Evolutionary conservation across 2,888 invertebrate species (phyloP), one percentile per base, ranked within the genome.

Genomic region (Aphodius sticticus): DNA sequence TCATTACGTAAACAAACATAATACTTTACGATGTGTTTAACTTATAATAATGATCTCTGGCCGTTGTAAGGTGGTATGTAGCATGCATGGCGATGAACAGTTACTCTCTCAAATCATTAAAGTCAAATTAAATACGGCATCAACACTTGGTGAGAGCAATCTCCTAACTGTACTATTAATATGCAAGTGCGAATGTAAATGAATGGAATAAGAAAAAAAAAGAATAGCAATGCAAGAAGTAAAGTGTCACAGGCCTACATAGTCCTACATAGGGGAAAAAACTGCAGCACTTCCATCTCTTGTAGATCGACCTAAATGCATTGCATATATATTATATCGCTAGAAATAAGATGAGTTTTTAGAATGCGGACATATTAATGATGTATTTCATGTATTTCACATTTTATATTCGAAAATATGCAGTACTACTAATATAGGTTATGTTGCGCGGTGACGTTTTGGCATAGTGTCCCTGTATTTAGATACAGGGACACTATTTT

Each of bases 91-190:
- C 36, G 36, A 36, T 6, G 15, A 72, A 72, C 36, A 72, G 36
- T 72, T 72, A 72, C 72, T 72, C 36, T 72, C 72, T 14, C 72
- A 16, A 70, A 72, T 72, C 35, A 72, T 72, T 72, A 72, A 72
- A 72, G 14, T 72, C 16, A 72, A 72, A 72, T 72, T 36, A 72
- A 36, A 72, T 16, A 26, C 36, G 2, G 26, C 3, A 36, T 72
- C 35, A 36, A 72, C 72, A 72, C 35, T 53, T 12, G 53, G 53
- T 53, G 53, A 53, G 53, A 53, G 53, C 53, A 53, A 53, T 53
- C 53, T 53, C 53, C 53, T 53, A 53, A 53, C 53, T 53, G 53
- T 53, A 53, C 53, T 53, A 12, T 53, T 53, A 53, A 53, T 53
- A 53, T 53, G 53, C 53, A 12, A 53, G 53, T 53, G 53, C 53